Evolutionary conservation across 2,797 vertebrate species (phyloP).

Genomic region (Sebastes taczanowskii): DNA sequence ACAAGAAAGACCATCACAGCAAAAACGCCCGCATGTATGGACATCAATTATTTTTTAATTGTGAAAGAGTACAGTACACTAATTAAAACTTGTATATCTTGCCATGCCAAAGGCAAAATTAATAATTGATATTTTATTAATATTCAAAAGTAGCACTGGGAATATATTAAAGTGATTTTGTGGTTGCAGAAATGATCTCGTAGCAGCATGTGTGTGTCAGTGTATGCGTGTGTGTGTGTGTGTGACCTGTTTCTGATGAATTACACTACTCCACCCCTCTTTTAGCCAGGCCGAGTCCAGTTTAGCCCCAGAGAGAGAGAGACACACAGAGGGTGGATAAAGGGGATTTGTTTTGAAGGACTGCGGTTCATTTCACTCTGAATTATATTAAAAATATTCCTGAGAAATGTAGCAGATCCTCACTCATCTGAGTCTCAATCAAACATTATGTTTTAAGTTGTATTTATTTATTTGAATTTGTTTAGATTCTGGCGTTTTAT

Average conservation of each 20-base stretch:
- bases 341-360: conserved; percentile 24
- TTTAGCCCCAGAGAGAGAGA: conserved; percentile 37
- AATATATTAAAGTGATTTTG: conserved; percentile 99
- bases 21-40: conserved; percentile 89
- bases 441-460: not conserved
- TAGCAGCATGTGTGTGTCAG: conserved; percentile 42
- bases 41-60: conserved; percentile 99
- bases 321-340: not conserved
- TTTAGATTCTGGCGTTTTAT: not conserved
- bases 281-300: conserved; percentile 51
- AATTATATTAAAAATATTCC: not conserved
- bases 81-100: conserved; percentile 99
- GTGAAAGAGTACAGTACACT: conserved; percentile 99
- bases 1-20: conserved; percentile 94
- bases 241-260: conserved; percentile 78
- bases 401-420: not conserved
- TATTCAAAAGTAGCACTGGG: conserved; percentile 99
- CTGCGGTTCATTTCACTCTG: not conserved
- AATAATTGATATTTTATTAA: conserved; percentile 99
- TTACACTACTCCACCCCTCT: conserved; percentile 74
- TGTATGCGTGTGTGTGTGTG: conserved; percentile 32
- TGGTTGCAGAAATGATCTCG: conserved; percentile 91
- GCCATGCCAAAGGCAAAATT: conserved; percentile 99
- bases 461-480: not conserved
- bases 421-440: not conserved